Evolutionary conservation across 1,140 invertebrate species (phyloP), one percentile per base, ranked within the genome.

Genomic region (Ephestia elutella): DNA sequence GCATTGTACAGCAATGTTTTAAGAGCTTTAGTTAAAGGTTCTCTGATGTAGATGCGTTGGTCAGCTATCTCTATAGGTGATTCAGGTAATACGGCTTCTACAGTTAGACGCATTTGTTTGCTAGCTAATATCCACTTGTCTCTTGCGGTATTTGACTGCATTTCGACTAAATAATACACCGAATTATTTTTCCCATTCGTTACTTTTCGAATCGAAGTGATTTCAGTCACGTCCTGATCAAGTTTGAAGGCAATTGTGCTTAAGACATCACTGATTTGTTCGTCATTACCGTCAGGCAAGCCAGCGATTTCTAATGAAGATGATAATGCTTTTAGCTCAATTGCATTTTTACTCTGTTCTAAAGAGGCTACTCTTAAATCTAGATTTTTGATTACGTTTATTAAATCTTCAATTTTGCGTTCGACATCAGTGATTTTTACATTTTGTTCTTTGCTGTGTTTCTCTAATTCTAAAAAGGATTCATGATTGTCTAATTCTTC

Each of bases 331-430:
- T 71, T 63, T 68, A 73, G 71, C 53, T 73, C 67, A 21, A 62
- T 58, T 0, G 21, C 51, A 10, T 62, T 63, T 9, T 66, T 15
- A n/a, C 19, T 49, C 63, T 66, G 68, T 49, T 76, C 70, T 5
- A 76, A 35, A 2, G 58, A 54, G 9, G 49, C 18, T 9, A 76
- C 32, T n/a, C 71, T 51, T 13, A 73, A 51, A 30, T 76, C 68
- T 8, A 73, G 28, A 50, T 73, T 71, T 44, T 71, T 71, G 13
- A 70, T 75, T 60, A 60, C 67, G 49, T 75, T 75, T 56, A 25
- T 55, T 10, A 73, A 53, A 20, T 72, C 73, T 30, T 59, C 20
- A 48, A 73, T 71, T 70, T 71, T 68, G 4, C 68, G 18, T 59
- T 73, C 73, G 8, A 75, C n/a, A n/a, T 66, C 38, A 54, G 62